A percentile compares a stretch with the other conserved stretches of the same genome.
Evolutionary conservation across 2,797 vertebrate species (phyloP).

Genomic region (Tachyglossus aculeatus): DNA sequence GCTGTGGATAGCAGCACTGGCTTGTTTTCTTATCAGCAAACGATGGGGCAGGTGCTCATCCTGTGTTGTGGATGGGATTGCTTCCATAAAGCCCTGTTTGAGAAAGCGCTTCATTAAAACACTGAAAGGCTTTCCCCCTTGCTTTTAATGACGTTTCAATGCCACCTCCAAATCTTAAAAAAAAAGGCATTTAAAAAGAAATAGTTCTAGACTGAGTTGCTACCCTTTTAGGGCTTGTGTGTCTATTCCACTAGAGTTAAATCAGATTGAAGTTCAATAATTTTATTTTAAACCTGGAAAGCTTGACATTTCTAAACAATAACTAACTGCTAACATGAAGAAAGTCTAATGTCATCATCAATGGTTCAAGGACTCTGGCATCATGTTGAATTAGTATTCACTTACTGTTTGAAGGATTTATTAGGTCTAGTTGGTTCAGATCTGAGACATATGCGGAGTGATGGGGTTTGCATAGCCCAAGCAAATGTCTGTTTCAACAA

Average conservation of each 20-base stretch:
- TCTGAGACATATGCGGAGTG: slow-evolving; percentile 7
- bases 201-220: neutral
- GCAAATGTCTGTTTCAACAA: slow-evolving; percentile 21
- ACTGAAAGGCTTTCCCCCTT: neutral
- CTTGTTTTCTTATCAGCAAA: slow-evolving; percentile 18
- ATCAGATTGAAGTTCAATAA: slow-evolving; percentile 30
- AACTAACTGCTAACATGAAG: neutral
- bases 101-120: slow-evolving; percentile 37
- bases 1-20: neutral
- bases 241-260: slow-evolving; percentile 7
- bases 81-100: slow-evolving; percentile 42
- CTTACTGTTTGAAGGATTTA: neutral
- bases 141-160: slow-evolving; percentile 6
- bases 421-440: slow-evolving; percentile 29
- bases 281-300: slow-evolving; percentile 7
- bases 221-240: slow-evolving; percentile 45
- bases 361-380: slow-evolving; percentile 11
- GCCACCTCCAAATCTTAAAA: slow-evolving; percentile 23
- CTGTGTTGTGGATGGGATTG: slow-evolving; percentile 53
- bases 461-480: slow-evolving; percentile 28
- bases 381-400: slow-evolving; percentile 40
- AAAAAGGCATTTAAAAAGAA: slow-evolving; percentile 22
- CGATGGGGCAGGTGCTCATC: slow-evolving; percentile 52
- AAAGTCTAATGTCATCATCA: neutral
- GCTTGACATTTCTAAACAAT: slow-evolving; percentile 24